Evolutionary conservation across 23 tunicate species (phyloP), one percentile per base, ranked within the genome.

Genomic region (Oikopleura vanhoeffeni): DNA sequence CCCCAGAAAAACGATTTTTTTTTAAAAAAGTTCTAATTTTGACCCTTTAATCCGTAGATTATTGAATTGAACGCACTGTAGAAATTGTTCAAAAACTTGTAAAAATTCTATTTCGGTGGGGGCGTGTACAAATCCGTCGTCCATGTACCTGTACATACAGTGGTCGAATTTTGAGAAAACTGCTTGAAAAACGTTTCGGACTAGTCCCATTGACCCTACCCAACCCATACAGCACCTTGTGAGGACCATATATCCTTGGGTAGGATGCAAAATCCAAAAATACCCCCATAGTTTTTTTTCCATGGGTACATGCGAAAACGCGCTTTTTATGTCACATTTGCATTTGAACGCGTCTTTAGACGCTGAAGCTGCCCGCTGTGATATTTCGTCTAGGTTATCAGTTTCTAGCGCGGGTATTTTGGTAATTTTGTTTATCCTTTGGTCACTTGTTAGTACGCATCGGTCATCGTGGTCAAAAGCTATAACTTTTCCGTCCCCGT

Each of bases 251-350:
- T 18, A 33, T 18, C 79, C 79, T 32, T 71, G 79, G 38, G 4
- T 18, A 2, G 79, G 79, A 30, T 71, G 79, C 2, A 2, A 24
- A 18, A 71, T 38, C 36, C 79, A 33, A 30, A 71, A 71, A 18
- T 30, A 71, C 35, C 32, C 4, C 79, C 79, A 71, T 38, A 71
- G 38, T 2, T 32, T 30, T 71, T 71, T 18, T 18, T 71, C 32
- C 79, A 71, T 24, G 36, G 79, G 79, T 71, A 71, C 3, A 18
- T 71, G 79, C 4, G 32, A 71, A 32, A 71, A 71, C 79, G 79
- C 79, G 38, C 32, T 71, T 2, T 38, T 71, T 18, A 71, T 30
- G 38, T 71, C 79, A 30, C 34, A 71, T 30, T 71, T 71, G 36
- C 27, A 2, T 38, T 33, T 13, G 35, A 13, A 71, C 38, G 27